Evolutionary conservation across 2,888 invertebrate species (phyloP).

Genomic region (Tethea ocularis): DNA sequence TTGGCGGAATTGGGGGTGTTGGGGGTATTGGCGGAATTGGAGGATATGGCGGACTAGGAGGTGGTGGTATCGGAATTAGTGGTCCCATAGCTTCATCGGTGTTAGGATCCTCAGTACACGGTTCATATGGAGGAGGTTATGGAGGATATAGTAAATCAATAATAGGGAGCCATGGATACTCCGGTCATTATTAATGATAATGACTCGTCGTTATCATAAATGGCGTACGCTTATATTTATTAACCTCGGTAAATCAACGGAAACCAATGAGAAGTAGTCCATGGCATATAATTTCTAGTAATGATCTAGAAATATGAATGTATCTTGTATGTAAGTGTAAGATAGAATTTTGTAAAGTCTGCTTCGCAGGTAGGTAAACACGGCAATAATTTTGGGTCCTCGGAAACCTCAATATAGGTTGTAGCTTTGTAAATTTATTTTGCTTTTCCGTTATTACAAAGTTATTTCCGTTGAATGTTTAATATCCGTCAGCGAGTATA

Average conservation of each 20-base stretch:
- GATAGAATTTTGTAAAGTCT: too few species aligned
- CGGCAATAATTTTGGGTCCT: neutral
- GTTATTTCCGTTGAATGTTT: neutral
- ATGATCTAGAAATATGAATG: too few species aligned
- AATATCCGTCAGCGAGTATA: neutral
- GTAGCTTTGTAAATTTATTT: neutral
- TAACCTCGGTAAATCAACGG: too few species aligned
- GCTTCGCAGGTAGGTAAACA: neutral
- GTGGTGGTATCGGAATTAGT: constrained; percentile 10
- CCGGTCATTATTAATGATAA: neutral
- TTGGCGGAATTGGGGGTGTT: constrained; percentile 15
- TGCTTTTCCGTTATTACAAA: too few species aligned
- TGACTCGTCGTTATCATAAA: neutral
- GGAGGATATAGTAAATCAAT: neutral
- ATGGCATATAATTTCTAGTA: too few species aligned
- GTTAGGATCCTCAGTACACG: neutral
- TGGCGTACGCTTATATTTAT: too few species aligned
- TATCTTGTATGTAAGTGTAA: too few species aligned
- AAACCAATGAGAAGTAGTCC: too few species aligned
- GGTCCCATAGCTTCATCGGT: constrained; percentile 15
- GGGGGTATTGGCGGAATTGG: constrained; percentile 15
- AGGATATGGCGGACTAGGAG: constrained; percentile 1
- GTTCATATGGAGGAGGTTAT: neutral
- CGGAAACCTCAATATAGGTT: too few species aligned
- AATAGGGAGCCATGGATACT: neutral